Conservation (phyloP, 2,888 invertebrate species). For the Standfussiana lucernea region DNA sequence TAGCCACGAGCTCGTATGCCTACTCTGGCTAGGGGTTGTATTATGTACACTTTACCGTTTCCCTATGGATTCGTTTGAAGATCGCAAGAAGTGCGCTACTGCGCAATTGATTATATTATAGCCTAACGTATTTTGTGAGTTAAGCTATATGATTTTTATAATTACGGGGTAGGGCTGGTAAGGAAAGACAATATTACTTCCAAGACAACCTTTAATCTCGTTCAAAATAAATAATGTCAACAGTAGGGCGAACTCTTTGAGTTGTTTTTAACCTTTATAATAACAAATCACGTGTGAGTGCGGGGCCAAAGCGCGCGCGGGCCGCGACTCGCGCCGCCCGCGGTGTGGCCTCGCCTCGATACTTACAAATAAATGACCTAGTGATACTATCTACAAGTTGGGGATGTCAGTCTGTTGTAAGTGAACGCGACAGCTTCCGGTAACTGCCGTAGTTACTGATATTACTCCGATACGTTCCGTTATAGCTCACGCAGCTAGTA, state of each 20-base stretch:
- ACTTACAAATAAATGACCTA: conserved; percentile 81
- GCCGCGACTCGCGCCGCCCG: neutral
- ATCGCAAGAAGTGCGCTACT: neutral
- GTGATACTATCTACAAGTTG: conserved; percentile 78
- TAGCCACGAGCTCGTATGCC: too few relatives aligned
- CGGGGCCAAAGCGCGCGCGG: conserved; percentile 23
- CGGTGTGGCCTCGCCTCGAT: conserved; percentile 35
- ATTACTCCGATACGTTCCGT: conserved; percentile 51
- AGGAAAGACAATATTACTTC: conserved; percentile 78
- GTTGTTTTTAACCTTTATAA: conserved; percentile 85
- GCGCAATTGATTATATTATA: too few relatives aligned
- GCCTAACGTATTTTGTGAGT: neutral
- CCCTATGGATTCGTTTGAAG: neutral
- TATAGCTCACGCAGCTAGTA: neutral
- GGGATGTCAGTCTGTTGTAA: conserved; percentile 79
- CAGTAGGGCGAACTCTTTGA: conserved; percentile 90
- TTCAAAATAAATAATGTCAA: conserved; percentile 89
- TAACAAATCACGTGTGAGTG: conserved; percentile 84
- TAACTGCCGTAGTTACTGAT: conserved; percentile 21
- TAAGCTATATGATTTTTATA: neutral
- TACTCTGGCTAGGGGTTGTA: neutral
- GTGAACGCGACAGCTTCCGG: conserved; percentile 54
- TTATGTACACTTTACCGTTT: neutral
- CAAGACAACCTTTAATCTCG: conserved; percentile 90
- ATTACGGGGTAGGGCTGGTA: conserved; percentile 4